A percentile compares a stretch with the other conserved stretches of the same genome.
Conservation (phyloP, 1,140 invertebrate genomes). For the Helicoverpa armigera region DNA sequence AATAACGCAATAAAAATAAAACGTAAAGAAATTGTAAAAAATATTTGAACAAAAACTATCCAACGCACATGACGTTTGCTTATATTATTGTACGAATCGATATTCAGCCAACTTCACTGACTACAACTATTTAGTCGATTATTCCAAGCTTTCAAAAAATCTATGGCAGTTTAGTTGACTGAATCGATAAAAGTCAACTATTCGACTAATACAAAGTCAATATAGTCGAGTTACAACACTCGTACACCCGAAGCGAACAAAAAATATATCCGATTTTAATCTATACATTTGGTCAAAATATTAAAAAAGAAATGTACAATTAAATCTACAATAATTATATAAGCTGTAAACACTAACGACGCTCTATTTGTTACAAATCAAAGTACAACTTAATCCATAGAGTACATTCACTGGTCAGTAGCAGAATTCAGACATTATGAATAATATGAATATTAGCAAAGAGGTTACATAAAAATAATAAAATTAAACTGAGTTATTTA, state of each 20-base stretch:
- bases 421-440: background rate
- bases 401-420: background rate
- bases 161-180: slow-evolving; percentile 23
- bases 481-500: no score
- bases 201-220: slow-evolving; percentile 33
- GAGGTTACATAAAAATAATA: no score
- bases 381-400: slow-evolving; percentile 19
- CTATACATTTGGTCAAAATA: slow-evolving; percentile 73
- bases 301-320: slow-evolving; percentile 62
- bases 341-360: slow-evolving; percentile 51
- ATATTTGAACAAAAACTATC: slow-evolving; percentile 42
- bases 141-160: slow-evolving; percentile 9
- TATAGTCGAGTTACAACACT: slow-evolving; percentile 46
- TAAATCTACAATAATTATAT: slow-evolving; percentile 55
- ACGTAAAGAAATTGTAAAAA: slow-evolving; percentile 29
- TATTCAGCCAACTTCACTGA: slow-evolving; percentile 25
- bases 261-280: slow-evolving; percentile 55
- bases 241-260: slow-evolving; percentile 41
- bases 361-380: slow-evolving; percentile 45
- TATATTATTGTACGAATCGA: slow-evolving; percentile 19
- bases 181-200: slow-evolving; percentile 43
- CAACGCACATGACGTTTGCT: slow-evolving; percentile 23
- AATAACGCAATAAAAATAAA: slow-evolving; percentile 16
- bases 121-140: slow-evolving; percentile 20
- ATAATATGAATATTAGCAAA: no score